These are phyloP conservation scores for Harpalus rufipes DNA, from an alignment of 2,888 invertebrate species.

Conservation along the genomic window DNA sequence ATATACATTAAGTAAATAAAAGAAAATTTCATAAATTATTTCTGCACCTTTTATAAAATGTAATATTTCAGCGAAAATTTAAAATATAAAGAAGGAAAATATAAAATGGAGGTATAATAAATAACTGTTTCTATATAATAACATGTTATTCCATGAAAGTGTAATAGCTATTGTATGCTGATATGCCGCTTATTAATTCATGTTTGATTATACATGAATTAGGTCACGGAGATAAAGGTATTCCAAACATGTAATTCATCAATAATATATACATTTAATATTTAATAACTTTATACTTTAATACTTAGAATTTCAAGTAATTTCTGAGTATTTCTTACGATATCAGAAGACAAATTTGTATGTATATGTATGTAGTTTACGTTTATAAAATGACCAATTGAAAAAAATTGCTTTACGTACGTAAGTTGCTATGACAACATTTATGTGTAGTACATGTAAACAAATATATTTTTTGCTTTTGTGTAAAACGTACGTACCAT, in stretches of 20 bases:
- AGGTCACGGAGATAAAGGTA: conserved; percentile 14
- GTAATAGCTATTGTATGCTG: conserved; percentile 8
- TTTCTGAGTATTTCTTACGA: too few relatives aligned
- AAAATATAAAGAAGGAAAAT: background rate
- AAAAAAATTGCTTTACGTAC: too few relatives aligned
- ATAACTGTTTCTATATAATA: background rate
- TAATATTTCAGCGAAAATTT: background rate
- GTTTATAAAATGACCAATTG: too few relatives aligned
- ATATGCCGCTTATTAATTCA: conserved; percentile 11
- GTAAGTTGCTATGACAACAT: too few relatives aligned
- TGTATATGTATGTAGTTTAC: too few relatives aligned
- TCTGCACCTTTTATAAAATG: background rate
- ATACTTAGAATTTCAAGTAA: background rate
- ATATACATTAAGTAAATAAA: background rate
- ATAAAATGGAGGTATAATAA: background rate
- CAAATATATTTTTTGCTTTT: too few relatives aligned
- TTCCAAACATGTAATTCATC: background rate
- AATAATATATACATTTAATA: background rate
- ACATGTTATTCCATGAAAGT: background rate
- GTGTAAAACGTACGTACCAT: too few relatives aligned
- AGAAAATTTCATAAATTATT: background rate
- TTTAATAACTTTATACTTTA: background rate
- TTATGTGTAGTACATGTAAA: too few relatives aligned
- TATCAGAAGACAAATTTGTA: too few relatives aligned
- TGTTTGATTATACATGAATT: conserved; percentile 13